Evolutionary conservation across 2,888 invertebrate species (phyloP).

Genomic region (Pasiphila rectangulata): DNA sequence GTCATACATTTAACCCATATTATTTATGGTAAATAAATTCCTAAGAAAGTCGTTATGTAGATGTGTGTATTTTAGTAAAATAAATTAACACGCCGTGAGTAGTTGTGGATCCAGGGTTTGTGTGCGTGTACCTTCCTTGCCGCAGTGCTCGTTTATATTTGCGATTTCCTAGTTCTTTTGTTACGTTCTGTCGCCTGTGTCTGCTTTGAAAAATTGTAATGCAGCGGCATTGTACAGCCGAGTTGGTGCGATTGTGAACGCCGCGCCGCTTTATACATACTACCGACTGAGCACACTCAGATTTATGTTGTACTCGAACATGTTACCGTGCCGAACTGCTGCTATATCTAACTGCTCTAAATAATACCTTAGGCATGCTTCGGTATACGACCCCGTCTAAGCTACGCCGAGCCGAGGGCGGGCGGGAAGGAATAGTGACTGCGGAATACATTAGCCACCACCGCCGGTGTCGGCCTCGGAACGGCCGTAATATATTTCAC

Average conservation of each 20-base stretch:
- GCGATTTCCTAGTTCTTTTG: constrained; percentile 77
- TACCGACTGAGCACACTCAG: constrained; percentile 39
- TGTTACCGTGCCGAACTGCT: constrained; percentile 18
- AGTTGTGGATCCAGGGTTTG: constrained; percentile 42
- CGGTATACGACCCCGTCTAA: constrained; percentile 12
- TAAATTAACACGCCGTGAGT: constrained; percentile 17
- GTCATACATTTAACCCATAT: too few relatives aligned
- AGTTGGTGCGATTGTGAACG: constrained; percentile 65
- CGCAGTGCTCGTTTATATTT: constrained; percentile 76
- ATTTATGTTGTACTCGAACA: constrained; percentile 42
- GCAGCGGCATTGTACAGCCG: constrained; percentile 69
- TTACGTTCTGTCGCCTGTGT: constrained; percentile 73
- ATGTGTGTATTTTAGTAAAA: too few relatives aligned
- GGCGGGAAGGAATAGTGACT: constrained; percentile 62
- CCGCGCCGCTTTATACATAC: constrained; percentile 39
- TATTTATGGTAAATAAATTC: too few relatives aligned
- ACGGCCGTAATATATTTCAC: constrained; percentile 75
- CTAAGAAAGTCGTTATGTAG: too few relatives aligned
- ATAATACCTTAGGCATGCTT: constrained; percentile 17
- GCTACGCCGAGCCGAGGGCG: constrained; percentile 51
- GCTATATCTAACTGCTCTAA: constrained; percentile 9
- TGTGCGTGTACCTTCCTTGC: constrained; percentile 62
- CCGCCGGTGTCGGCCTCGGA: constrained; percentile 64
- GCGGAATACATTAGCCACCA: constrained; percentile 75
- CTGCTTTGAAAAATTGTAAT: constrained; percentile 79